phyloP scores from a whole-genome alignment of 2,797 vertebrate species.

The Sciaenops ocellatus region DNA sequence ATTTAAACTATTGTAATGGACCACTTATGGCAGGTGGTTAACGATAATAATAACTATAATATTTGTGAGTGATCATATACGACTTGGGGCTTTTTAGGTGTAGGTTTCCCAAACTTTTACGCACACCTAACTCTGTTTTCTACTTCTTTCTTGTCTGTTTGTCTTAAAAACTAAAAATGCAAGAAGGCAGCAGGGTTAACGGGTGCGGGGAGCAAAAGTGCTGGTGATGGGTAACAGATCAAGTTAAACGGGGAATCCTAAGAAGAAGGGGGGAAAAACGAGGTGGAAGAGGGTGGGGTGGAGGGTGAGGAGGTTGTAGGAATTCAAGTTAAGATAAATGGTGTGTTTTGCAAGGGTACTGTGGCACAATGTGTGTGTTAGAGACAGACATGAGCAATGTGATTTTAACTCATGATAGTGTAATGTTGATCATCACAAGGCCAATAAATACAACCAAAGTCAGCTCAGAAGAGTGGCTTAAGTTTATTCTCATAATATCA shows the following conservation, averaged over 20 bases:
- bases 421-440: conserved; percentile 12
- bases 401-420: conserved; percentile 27
- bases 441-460: background rate
- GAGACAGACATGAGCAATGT: conserved; percentile 33
- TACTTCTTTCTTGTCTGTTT: conserved; percentile 1
- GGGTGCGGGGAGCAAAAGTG: conserved; percentile 68
- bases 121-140: conserved; percentile 1
- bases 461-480: background rate
- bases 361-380: conserved; percentile 52
- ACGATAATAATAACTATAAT: background rate
- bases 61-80: background rate
- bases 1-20: conserved; percentile 6
- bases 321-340: conserved; percentile 83
- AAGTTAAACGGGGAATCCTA: conserved; percentile 67
- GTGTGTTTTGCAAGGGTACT: conserved; percentile 79
- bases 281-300: conserved; percentile 69
- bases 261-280: conserved; percentile 34
- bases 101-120: background rate
- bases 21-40: conserved; percentile 37
- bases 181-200: conserved; percentile 57
- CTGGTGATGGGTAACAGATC: conserved; percentile 76
- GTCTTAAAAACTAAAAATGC: conserved; percentile 19
- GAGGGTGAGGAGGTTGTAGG: conserved; percentile 71
- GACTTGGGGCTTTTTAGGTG: background rate
- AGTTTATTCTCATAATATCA: background rate